Base-by-base conservation (phyloP, 2,113 vertebrate species). In the Opisthocomus hoazin region DNA sequence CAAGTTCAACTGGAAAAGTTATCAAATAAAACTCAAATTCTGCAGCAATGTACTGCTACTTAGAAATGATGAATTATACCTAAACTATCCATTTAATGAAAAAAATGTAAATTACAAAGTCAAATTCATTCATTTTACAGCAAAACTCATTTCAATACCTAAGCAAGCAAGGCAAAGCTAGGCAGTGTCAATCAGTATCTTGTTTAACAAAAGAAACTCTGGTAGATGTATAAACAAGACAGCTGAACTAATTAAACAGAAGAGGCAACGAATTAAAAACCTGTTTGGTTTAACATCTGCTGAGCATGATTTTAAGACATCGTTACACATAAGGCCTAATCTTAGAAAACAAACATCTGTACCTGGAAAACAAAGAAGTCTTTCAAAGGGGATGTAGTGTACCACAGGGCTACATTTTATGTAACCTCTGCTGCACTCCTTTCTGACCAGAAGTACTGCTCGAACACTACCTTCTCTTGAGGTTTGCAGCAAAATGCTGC, bases 311-410 rank as follows among this genome's bases (percentile, higher is more conserved):
- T 89, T 70, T 53, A 86, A 89, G 84, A 84, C 61, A 34, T 82
- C 54, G 43, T 73, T 68, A 87, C 27, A 11, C 90, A 90, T 87
- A 69, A 83, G 92, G 89, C 77, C 71, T 84, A 64, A 56, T 41
- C 70, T 95, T 86, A 53, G 80, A 54, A 95, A 95, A 92, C 86
- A 95, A 93, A 97, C 91, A 97, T 97, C 97, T 97, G 96, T 85
- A 96, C 86, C 84, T 89, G 34, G 79, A 94, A 92, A 95, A 97
- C 98, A 98, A 96, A 97, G 94, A 89, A 76, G 77, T 66, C 96
- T 97, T 98, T 98, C 95, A 97, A 96, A 95, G 88, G 86, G 85
- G 88, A 97, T 94, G 94, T 85, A 77, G 91, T 70, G 76, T 79
- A 83, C 90, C 92, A 97, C 94, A 94, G 81, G 82, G 80, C 57